Evolutionary conservation across 2,113 vertebrate species (phyloP), one percentile per base, ranked within the genome.

Genomic region (Athene cunicularia): DNA sequence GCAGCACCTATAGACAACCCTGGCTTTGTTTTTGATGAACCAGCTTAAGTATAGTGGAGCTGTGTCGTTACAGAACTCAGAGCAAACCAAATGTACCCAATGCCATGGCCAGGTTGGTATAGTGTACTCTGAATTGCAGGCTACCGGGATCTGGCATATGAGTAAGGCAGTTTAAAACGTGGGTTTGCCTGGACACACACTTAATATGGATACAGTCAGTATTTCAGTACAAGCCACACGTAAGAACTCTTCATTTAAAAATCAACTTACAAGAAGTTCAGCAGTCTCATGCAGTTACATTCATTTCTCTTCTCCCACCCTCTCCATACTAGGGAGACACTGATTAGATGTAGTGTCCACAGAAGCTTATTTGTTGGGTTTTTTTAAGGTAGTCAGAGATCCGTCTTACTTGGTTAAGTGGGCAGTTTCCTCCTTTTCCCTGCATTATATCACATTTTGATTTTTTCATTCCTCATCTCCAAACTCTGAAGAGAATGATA

Each of bases 121-220:
- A 33, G 17, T 49, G 14, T 33, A 6, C 12, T 30, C 26, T 59
- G 50, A 90, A 53, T 14, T 32, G 12, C 19, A 84, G 26, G 11
- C 15, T 80, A 4, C 18, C 0, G 0, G 16, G 12, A 3, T 49
- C 37, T 79, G 66, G 22, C 14, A 19, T 47, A 18, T 27, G 26
- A 50, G 11, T 59, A 74, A 83, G 14, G 18, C 14, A 56, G 19
- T 74, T 64, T 37, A 26, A 68, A 41, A 47, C 2, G 4, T 33
- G 41, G 13, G 11, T 79, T 77, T 76, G 28, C 20, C 26, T 73
- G 47, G 18, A 8, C 21, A 45, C 32, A 11, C 9, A 9, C 14
- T 37, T 79, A 35, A 8, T n/a, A n/a, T 35, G 35, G 33, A 7
- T 41, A 72, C 27, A 43, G 20, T 60, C 50, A 75, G 23, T n/a